These are phyloP conservation scores for Pica pica DNA, from an alignment of 2,113 vertebrate genomes.

Conservation along the genomic window DNA sequence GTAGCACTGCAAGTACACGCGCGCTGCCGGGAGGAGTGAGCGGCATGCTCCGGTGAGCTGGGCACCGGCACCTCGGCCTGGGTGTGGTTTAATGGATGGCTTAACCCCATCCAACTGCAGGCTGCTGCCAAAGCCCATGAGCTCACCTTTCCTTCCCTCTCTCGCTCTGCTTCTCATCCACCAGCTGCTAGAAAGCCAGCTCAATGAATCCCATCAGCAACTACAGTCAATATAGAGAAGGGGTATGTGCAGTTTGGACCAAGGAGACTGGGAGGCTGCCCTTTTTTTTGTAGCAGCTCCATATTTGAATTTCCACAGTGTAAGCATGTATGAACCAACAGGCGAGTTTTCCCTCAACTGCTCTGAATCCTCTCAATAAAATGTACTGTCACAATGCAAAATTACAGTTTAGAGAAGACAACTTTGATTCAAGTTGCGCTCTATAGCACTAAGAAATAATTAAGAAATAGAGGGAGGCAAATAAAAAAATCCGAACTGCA, in stretches of 20 bases:
- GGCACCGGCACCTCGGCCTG: neutral
- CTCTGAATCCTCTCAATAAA: neutral
- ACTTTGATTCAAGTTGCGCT: neutral
- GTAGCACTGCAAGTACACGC: rapidly evolving
- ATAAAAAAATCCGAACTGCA: neutral
- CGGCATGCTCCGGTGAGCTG: neutral
- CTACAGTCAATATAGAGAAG: neutral
- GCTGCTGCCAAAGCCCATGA: neutral
- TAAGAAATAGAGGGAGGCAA: neutral
- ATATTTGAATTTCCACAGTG: neutral
- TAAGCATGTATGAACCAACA: rapidly evolving
- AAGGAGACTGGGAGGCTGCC: neutral
- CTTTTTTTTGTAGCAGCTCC: neutral
- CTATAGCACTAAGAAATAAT: neutral
- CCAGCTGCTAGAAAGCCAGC: neutral
- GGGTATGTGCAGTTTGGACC: neutral
- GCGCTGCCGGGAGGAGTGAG: rapidly evolving
- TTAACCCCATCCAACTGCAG: neutral
- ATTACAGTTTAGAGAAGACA: neutral
- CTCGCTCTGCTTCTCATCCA: neutral
- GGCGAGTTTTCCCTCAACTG: neutral
- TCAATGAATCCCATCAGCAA: neutral
- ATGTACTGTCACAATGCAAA: neutral
- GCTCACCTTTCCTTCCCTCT: neutral
- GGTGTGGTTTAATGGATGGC: neutral